Conservation (phyloP, 2,113 vertebrate species). For the Melanostigma gelatinosum region DNA sequence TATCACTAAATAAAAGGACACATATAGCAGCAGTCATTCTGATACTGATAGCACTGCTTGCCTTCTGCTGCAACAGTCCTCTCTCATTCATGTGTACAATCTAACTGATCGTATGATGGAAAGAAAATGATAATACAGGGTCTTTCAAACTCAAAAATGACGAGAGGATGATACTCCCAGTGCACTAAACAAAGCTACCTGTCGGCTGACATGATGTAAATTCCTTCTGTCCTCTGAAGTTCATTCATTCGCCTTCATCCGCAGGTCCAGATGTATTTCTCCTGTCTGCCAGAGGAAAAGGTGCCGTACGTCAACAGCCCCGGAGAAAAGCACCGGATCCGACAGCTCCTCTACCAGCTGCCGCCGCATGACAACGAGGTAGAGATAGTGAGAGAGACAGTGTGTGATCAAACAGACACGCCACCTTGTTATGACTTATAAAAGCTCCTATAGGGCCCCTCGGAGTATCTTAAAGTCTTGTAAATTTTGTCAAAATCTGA, state of each 20-base stretch:
- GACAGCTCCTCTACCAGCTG: constrained; percentile 96
- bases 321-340: constrained; percentile 94
- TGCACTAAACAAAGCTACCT: not conserved
- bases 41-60: not conserved
- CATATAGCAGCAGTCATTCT: constrained; percentile 15
- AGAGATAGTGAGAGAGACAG: constrained; percentile 38
- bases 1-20: constrained; percentile 40
- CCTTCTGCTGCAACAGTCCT: not conserved
- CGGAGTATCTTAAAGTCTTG: not conserved
- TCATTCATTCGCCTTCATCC: not conserved
- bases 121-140: not conserved
- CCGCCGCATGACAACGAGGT: constrained; percentile 98
- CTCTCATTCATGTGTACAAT: not conserved
- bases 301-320: constrained; percentile 95
- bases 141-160: not conserved
- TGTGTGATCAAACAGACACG: not conserved
- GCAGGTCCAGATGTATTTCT: constrained; percentile 95
- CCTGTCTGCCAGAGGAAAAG: constrained; percentile 93
- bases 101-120: not conserved
- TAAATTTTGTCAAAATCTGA: not conserved
- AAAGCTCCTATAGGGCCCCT: not conserved
- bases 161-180: not conserved
- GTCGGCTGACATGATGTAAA: not conserved
- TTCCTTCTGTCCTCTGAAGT: not conserved
- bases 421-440: not conserved